These are phyloP conservation scores for Oceanodroma tethys DNA, from an alignment of 2,113 vertebrate species.

Conservation along the genomic window DNA sequence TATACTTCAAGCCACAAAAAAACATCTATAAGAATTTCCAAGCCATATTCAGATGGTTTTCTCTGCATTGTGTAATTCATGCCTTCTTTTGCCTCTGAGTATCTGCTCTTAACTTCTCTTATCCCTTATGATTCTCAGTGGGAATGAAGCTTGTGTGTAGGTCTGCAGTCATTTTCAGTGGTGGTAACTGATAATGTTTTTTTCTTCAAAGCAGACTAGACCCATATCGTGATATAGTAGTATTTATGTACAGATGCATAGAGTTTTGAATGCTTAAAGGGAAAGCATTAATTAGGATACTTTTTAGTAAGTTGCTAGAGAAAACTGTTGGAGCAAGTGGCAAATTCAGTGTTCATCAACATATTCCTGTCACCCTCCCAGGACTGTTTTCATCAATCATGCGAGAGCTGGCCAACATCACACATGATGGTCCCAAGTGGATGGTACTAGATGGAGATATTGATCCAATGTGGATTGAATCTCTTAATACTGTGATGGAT, in stretches of 20 bases:
- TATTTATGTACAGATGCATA: not conserved
- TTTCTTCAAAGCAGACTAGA: not conserved
- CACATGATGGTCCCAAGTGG: slow-evolving; percentile 92
- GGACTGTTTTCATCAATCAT: slow-evolving; percentile 94
- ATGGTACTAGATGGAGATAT: slow-evolving; percentile 97
- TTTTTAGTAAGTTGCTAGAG: not conserved
- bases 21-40: not conserved
- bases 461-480: slow-evolving; percentile 99
- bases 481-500: slow-evolving; percentile 98
- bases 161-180: not conserved
- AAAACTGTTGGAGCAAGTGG: not conserved
- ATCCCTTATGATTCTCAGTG: not conserved
- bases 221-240: not conserved
- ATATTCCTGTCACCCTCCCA: slow-evolving; percentile 48
- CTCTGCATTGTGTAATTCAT: not conserved
- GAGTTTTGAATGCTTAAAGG: not conserved
- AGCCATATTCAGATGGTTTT: not conserved
- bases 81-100: not conserved
- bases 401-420: slow-evolving; percentile 88
- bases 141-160: not conserved
- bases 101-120: not conserved
- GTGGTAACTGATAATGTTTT: not conserved
- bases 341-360: not conserved
- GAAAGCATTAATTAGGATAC: not conserved
- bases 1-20: not conserved